A percentile compares a stretch with the other conserved stretches of the same genome.
phyloP scores from a whole-genome alignment of 2,888 invertebrate genomes.

The Lepidocyrtoides sp. region DNA sequence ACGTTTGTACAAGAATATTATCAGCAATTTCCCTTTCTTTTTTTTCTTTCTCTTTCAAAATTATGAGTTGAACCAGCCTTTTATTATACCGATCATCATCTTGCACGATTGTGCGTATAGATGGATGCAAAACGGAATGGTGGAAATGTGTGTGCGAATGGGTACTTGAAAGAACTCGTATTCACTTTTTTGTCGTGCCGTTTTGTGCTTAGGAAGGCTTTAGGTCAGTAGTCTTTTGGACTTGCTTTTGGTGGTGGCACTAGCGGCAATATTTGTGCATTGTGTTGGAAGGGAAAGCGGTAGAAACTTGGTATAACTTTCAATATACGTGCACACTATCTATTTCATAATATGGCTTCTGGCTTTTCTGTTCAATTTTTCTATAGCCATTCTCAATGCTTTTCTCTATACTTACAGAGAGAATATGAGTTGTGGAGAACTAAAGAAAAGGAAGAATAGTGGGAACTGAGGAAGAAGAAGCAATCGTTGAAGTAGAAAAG shows the following conservation, averaged over 20 bases:
- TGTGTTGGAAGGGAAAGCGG: background rate
- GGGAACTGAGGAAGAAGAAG: background rate
- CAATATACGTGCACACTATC: no score
- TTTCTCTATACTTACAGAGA: background rate
- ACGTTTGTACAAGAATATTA: conserved; percentile 22
- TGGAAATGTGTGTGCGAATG: background rate
- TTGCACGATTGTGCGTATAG: conserved; percentile 4
- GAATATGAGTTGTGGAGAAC: background rate
- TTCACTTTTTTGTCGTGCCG: no score
- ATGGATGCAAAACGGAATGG: background rate
- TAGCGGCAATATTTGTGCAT: background rate
- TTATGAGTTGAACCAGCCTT: conserved; percentile 16
- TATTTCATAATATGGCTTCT: conserved; percentile 1
- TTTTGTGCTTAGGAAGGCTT: no score
- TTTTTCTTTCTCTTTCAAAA: background rate
- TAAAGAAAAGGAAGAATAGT: background rate
- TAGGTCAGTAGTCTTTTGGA: background rate
- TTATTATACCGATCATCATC: conserved; percentile 22
- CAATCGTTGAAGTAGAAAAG: conserved; percentile 20
- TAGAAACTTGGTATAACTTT: conserved; percentile 1
- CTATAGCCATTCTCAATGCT: background rate
- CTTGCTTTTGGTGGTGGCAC: background rate
- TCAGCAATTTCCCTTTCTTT: conserved; percentile 5
- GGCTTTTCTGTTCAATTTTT: background rate
- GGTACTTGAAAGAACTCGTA: background rate